phyloP scores from a whole-genome alignment of 1,140 invertebrate species.

The Contarinia nasturtii region DNA sequence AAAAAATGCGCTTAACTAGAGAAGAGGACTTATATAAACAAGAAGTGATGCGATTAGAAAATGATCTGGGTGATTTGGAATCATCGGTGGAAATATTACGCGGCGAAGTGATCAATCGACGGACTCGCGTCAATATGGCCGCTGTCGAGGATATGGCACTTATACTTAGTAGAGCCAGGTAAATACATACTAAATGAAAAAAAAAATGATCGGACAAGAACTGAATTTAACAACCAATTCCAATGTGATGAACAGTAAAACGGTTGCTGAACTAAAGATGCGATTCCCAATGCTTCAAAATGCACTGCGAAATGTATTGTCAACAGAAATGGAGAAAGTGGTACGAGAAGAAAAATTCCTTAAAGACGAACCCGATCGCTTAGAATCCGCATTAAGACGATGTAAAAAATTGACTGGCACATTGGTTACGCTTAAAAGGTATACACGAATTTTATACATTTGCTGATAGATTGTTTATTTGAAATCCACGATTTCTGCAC shows the following conservation, averaged over 20 bases:
- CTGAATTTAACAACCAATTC: not conserved
- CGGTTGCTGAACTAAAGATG: constrained; percentile 83
- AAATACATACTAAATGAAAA: too few relatives aligned
- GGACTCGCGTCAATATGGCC: constrained; percentile 86
- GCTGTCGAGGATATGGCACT: constrained; percentile 94
- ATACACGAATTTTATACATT: constrained; percentile 13
- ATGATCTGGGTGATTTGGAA: constrained; percentile 85
- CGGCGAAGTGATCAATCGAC: constrained; percentile 84
- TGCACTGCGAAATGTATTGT: constrained; percentile 68
- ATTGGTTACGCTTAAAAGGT: constrained; percentile 91
- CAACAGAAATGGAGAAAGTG: constrained; percentile 86
- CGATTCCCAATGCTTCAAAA: constrained; percentile 79
- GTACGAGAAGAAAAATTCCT: constrained; percentile 89
- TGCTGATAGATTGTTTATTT: not conserved
- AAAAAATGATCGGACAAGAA: too few relatives aligned
- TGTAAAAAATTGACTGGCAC: constrained; percentile 95
- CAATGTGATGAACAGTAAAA: constrained; percentile 44
- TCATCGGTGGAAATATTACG: constrained; percentile 83
- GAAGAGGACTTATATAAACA: constrained; percentile 78
- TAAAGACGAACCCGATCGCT: constrained; percentile 81
- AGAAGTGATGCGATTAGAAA: constrained; percentile 77
- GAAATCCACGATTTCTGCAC: constrained; percentile 7
- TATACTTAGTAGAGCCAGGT: constrained; percentile 69
- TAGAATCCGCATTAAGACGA: constrained; percentile 74
- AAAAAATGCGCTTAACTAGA: constrained; percentile 35